Base-by-base conservation (phyloP, 2,888 invertebrate genomes). In the Papilio demoleus region DNA sequence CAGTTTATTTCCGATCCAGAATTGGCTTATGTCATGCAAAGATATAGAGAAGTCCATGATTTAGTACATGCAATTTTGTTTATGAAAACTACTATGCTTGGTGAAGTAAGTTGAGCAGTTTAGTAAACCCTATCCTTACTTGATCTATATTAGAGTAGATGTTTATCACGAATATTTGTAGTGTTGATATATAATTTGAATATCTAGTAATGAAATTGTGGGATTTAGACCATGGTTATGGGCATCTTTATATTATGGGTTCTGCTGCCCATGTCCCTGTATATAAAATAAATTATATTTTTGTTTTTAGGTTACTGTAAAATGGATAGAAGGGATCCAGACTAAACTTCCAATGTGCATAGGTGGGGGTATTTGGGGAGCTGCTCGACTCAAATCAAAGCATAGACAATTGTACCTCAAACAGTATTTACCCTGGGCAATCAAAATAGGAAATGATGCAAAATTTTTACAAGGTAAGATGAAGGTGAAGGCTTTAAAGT, bases 291-390 rank as follows among this genome's bases (percentile, higher is more conserved):
- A 6, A 6, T 31, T 4, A 31, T 6, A 4, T 31, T 31, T 31
- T 31, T 31, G 62, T 71, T 79, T 78, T 63, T 95, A 99, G 94
- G 98, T 99, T 6, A 95, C 97, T 12, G 97, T 99, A 5, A 99
- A 99, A 92, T 99, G 99, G 98, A 95, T 99, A 61, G 99, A 99
- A 94, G 99, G 97, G 0, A 94, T 99, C 68, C 99, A 99, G 89
- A 97, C 97, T 12, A 96, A 95, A 63, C 91, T 99, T 31, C 99
- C 99, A 0, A 99, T 99, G 99, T 99, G 99, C 82, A 93, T 97
- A 71, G 95, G 96, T 64, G 99, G 97, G 22, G 99, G 97, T 0
- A 93, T 99, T 68, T 98, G 98, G 93, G 99, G 99, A 12, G 97
- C 99, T 1, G 92, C 96, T 14, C 93, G 99, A 75, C 93, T 99